Evolutionary conservation across 2,888 invertebrate species (phyloP).

Genomic region (Chrysopilus asiliformis): DNA sequence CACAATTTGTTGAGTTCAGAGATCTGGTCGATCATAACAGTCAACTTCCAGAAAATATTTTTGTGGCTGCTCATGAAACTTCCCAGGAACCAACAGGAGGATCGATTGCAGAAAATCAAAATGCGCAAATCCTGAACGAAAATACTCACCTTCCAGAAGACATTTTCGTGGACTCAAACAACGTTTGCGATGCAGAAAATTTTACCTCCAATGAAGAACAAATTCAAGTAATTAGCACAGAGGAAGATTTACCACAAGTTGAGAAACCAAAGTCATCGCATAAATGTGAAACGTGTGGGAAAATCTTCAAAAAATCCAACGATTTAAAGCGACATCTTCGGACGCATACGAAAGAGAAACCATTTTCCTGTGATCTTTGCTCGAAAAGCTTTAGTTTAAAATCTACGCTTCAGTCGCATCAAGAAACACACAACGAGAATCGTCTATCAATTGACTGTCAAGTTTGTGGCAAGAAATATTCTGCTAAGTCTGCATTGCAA

Average conservation of each 20-base stretch:
- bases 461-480: constrained; percentile 22
- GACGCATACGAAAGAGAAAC: constrained; percentile 21
- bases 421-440: constrained; percentile 15
- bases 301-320: constrained; percentile 16
- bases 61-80: too few species aligned
- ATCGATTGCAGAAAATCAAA: not conserved
- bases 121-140: not conserved
- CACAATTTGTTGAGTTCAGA: too few species aligned
- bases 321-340: constrained; percentile 22
- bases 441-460: constrained; percentile 17
- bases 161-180: not conserved
- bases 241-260: too few species aligned
- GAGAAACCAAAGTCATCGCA: not conserved
- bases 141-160: not conserved
- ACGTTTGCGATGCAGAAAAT: too few species aligned
- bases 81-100: too few species aligned
- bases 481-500: not conserved
- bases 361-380: constrained; percentile 18
- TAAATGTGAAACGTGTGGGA: constrained; percentile 7
- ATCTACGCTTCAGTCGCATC: constrained; percentile 18
- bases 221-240: too few species aligned
- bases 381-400: constrained; percentile 17
- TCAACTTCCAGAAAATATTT: too few species aligned
- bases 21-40: too few species aligned
- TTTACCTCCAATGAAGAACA: too few species aligned